Conservation (phyloP, 30 jellyfish, hydroid and myxozoan species). For the Aurelia aurita complex sp. Pacific region DNA sequence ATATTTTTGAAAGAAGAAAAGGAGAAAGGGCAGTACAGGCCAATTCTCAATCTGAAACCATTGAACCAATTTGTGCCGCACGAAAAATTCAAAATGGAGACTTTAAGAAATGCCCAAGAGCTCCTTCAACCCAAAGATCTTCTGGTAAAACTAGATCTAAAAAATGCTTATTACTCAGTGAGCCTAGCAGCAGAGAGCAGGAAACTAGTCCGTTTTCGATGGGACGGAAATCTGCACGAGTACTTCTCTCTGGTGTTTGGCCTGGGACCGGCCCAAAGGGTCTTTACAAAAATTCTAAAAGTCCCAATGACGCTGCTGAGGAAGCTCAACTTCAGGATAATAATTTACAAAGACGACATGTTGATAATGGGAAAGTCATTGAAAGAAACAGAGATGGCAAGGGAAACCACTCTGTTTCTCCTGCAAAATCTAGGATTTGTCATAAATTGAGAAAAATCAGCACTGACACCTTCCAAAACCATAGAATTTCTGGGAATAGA, state of each 20-base stretch:
- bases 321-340: not conserved
- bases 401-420: conserved; percentile 13
- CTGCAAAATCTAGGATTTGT: not conserved
- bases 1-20: conserved; percentile 12
- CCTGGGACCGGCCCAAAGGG: too few relatives aligned
- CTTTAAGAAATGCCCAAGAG: conserved; percentile 1
- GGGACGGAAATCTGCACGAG: not conserved
- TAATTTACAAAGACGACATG: conserved; percentile 59
- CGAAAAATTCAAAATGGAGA: not conserved
- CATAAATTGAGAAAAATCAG: not conserved
- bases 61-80: conserved; percentile 4
- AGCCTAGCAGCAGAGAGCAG: not conserved
- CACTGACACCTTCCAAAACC: too few relatives aligned
- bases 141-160: too few relatives aligned
- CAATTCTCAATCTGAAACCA: conserved; percentile 9
- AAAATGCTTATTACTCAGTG: not conserved
- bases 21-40: conserved; percentile 13
- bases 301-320: too few relatives aligned
- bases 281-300: too few relatives aligned
- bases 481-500: too few relatives aligned
- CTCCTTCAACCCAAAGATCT: not conserved
- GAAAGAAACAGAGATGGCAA: conserved; percentile 31
- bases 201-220: not conserved
- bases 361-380: conserved; percentile 19
- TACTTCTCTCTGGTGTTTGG: not conserved